phyloP scores from a whole-genome alignment of 2,888 invertebrate species.

The Spodoptera littoralis region DNA sequence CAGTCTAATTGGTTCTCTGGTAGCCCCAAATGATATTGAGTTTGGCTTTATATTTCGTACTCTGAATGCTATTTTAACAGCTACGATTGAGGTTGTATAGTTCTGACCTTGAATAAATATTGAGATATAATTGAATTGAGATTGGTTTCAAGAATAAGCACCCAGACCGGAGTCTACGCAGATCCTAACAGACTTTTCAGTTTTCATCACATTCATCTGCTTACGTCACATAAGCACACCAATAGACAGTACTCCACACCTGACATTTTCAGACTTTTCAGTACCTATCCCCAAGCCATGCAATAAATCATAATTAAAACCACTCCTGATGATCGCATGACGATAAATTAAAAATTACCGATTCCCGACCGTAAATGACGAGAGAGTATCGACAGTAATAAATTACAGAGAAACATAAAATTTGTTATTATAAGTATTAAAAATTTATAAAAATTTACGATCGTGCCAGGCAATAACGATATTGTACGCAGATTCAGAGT shows the following conservation, averaged over 20 bases:
- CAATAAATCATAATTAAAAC: constrained; percentile 31
- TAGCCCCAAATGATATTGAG: too few relatives aligned
- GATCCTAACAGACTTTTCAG: too few relatives aligned
- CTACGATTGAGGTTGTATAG: too few relatives aligned
- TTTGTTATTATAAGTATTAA: constrained; percentile 50
- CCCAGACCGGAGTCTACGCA: too few relatives aligned
- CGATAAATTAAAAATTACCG: constrained; percentile 48
- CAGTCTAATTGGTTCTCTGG: too few relatives aligned
- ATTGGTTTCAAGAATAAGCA: too few relatives aligned
- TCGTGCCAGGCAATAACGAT: constrained; percentile 23
- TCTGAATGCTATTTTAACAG: too few relatives aligned
- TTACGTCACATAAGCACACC: too few relatives aligned
- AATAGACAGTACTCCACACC: neutral
- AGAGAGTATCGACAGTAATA: constrained; percentile 40
- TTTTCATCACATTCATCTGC: too few relatives aligned
- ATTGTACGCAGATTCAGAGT: constrained; percentile 14
- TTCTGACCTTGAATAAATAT: too few relatives aligned
- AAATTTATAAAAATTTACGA: constrained; percentile 52
- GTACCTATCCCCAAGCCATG: neutral
- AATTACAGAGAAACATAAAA: constrained; percentile 51
- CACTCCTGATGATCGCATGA: constrained; percentile 21
- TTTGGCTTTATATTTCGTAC: too few relatives aligned
- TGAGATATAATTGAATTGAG: too few relatives aligned
- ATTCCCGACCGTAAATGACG: constrained; percentile 42
- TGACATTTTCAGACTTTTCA: neutral